A percentile compares a stretch with the other conserved stretches of the same genome.
Conservation (phyloP, 2,888 invertebrate genomes). For the Meghimatium bilineatum region DNA sequence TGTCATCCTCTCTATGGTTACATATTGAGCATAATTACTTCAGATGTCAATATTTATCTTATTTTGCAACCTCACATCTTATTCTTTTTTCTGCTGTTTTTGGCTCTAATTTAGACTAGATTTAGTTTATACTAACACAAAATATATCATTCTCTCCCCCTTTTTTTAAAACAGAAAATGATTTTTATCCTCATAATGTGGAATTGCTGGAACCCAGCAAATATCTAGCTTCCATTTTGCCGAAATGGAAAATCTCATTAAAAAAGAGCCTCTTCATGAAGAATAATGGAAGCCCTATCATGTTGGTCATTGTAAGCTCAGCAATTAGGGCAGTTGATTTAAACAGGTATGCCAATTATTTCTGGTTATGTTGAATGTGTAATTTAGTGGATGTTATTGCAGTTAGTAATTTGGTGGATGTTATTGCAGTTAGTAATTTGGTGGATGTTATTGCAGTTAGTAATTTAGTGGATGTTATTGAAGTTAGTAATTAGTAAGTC, state of each 20-base stretch:
- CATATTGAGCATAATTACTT: too few relatives aligned
- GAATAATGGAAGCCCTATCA: slow-evolving; percentile 63
- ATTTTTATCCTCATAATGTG: slow-evolving; percentile 57
- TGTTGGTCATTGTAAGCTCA: slow-evolving; percentile 67
- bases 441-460: not conserved
- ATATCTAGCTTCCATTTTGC: slow-evolving; percentile 62
- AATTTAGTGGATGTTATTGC: not conserved
- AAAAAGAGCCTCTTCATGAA: slow-evolving; percentile 51
- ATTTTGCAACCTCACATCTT: too few relatives aligned
- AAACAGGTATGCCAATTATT: slow-evolving; percentile 60
- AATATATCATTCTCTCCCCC: not conserved
- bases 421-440: not conserved
- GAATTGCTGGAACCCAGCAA: slow-evolving; percentile 51
- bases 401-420: too few relatives aligned
- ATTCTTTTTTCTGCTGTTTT: too few relatives aligned
- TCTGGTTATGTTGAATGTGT: not conserved
- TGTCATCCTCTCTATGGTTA: too few relatives aligned
- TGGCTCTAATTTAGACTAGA: too few relatives aligned
- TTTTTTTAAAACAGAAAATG: slow-evolving; percentile 40
- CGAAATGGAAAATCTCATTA: slow-evolving; percentile 67
- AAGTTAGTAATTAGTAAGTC: too few relatives aligned
- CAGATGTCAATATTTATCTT: too few relatives aligned
- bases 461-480: not conserved
- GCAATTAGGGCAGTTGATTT: slow-evolving; percentile 70
- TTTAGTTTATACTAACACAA: not conserved